Evolutionary conservation across 2,797 vertebrate genomes (phyloP).

Genomic region (Chloroceryle inda): DNA sequence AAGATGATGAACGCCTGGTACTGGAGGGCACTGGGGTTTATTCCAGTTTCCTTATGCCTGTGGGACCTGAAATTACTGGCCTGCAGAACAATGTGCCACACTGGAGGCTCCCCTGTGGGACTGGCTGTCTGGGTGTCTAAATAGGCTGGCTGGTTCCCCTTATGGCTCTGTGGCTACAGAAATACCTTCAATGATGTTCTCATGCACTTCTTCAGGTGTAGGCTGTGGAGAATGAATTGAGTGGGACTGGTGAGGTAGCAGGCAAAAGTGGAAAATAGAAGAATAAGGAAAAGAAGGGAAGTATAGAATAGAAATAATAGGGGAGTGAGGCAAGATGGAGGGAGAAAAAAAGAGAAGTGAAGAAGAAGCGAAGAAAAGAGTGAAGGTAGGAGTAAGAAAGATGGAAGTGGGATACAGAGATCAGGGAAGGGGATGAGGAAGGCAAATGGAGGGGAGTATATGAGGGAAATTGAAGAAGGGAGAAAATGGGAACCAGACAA

Average conservation of each 20-base stretch:
- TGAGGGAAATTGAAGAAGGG: not conserved
- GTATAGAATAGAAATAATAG: not conserved
- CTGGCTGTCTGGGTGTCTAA: not conserved
- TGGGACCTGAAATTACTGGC: not conserved
- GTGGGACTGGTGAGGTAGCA: not conserved
- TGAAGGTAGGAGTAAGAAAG: not conserved
- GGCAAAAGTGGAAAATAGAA: not conserved
- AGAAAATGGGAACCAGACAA: not conserved
- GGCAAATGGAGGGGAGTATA: not conserved
- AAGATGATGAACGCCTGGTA: not conserved
- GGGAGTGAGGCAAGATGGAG: not conserved
- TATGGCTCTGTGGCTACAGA: not conserved
- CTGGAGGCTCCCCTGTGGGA: not conserved
- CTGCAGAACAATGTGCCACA: not conserved
- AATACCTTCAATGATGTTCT: not conserved
- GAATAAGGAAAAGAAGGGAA: not conserved
- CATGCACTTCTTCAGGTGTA: not conserved
- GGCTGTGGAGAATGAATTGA: not conserved
- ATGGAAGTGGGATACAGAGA: not conserved
- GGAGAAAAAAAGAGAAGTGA: not conserved
- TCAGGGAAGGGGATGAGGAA: not conserved
- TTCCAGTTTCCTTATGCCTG: not conserved
- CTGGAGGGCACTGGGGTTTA: not conserved
- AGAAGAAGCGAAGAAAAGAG: not conserved
- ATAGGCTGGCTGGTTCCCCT: not conserved